Conservation (phyloP, 30 jellyfish, hydroid and myxozoan genomes). For the Cassiopea andromeda region DNA sequence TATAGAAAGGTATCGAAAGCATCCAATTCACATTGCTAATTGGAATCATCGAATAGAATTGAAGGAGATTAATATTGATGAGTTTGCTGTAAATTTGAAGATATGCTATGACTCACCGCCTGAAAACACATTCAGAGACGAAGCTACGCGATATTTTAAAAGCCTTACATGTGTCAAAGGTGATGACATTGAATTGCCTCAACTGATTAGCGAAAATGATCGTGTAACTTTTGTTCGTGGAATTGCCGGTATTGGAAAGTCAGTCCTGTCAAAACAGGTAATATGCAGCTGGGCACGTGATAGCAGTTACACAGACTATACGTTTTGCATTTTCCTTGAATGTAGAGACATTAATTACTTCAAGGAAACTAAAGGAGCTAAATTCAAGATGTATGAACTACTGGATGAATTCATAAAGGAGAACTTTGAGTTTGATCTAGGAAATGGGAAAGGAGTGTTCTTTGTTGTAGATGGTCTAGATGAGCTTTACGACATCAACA, state of each 20-base stretch:
- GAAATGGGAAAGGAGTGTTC: not conserved
- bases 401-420: not conserved
- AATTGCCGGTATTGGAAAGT: not conserved
- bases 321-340: not conserved
- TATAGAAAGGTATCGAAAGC: not conserved
- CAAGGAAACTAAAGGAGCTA: not conserved
- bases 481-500: not conserved
- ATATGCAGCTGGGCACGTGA: not conserved
- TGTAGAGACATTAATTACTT: not conserved
- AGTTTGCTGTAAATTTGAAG: not conserved
- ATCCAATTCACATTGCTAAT: not conserved
- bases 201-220: not conserved
- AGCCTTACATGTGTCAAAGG: not conserved
- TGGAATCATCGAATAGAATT: not conserved
- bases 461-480: not conserved
- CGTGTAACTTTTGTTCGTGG: not conserved
- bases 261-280: not conserved
- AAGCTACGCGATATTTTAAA: not conserved
- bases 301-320: not conserved
- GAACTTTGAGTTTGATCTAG: not conserved
- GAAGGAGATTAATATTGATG: not conserved
- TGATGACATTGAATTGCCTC: not conserved
- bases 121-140: not conserved
- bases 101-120: not conserved
- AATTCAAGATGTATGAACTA: not conserved